Base-by-base conservation (phyloP, 2,888 invertebrate species). In the Stomorhina lunata region DNA sequence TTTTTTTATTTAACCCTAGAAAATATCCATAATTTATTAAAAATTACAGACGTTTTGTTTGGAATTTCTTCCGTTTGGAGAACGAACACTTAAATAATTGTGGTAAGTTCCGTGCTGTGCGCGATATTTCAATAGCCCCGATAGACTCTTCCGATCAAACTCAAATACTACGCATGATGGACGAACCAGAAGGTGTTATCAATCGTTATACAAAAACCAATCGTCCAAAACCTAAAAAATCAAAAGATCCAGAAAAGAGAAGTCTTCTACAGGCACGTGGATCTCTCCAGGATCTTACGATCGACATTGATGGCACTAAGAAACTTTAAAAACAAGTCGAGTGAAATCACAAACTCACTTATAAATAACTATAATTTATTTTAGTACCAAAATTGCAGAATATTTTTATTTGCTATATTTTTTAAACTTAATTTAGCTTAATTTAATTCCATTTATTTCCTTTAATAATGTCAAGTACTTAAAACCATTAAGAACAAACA, bases 31-130 rank as follows among this genome's bases (percentile, higher is more conserved):
- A 34, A 4, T 10, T 15, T 59, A 32, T 25, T 22, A 10, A 12
- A 53, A 43, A 5, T 72, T 66, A 12, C 90, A 96, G 97, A 88
- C 94, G 99, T 72, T 99, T 99, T 92, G 95, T 99, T 57, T 99
- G 99, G 99, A 99, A 99, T 92, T 99, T 98, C 92, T 99, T 99
- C 93, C 99, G 99, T 0, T 91, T 99, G 88, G 99, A 99, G 92
- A 99, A 99, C 92, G 99, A 99, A 90, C 99, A 99, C 91, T 92
- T 99, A 45, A 99, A 99, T 92, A 99, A 99, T 92, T 99, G 99
- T 92, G 99, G 99, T 91, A 96, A 97, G 92, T 99, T 99, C 93
- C 93, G 99, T 88, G 99, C 99, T 7, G 99, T 99, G 0, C 92
- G 99, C 4, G 99, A 99, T 92, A 99, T 99, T 84, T 97, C 97